Evolutionary conservation across 2,113 vertebrate genomes (phyloP).

Genomic region (Cyprinodon tularosa): DNA sequence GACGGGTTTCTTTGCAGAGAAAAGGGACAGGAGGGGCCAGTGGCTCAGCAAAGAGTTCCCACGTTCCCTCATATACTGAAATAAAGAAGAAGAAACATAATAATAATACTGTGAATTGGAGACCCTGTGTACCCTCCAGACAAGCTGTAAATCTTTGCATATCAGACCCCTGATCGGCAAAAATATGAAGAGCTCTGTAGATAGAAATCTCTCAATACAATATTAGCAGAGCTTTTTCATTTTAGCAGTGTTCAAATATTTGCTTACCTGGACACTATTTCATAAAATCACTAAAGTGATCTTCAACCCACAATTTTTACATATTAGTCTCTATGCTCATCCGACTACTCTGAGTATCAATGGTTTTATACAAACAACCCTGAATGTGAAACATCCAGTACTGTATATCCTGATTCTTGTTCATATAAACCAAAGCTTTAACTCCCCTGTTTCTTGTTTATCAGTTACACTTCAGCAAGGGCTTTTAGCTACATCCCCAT

Average conservation of each 20-base stretch:
- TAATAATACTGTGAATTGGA: constrained; percentile 51
- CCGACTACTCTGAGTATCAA: constrained; percentile 24
- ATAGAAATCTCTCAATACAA: constrained; percentile 52
- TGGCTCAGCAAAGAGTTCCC: constrained; percentile 57
- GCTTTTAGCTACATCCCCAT: constrained; percentile 15
- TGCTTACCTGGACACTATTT: constrained; percentile 49
- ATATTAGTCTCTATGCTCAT: constrained; percentile 36
- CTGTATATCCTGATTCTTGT: constrained; percentile 49
- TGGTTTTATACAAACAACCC: background rate
- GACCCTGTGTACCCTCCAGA: constrained; percentile 74
- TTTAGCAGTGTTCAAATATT: constrained; percentile 9
- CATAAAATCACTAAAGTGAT: constrained; percentile 63
- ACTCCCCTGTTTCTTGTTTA: constrained; percentile 2
- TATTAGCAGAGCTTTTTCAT: constrained; percentile 33
- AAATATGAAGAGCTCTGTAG: constrained; percentile 61
- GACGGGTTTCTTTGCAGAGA: constrained; percentile 41
- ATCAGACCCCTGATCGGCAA: constrained; percentile 73
- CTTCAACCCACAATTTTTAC: constrained; percentile 52
- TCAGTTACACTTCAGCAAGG: constrained; percentile 16
- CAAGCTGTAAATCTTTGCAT: constrained; percentile 57
- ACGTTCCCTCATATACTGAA: constrained; percentile 65
- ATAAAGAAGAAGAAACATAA: constrained; percentile 43
- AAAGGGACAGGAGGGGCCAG: constrained; percentile 59
- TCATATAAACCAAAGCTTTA: constrained; percentile 31
- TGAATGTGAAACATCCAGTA: constrained; percentile 13